A percentile compares a stretch with the other conserved stretches of the same genome.
These are phyloP conservation scores for Leptopilina clavipes DNA, from an alignment of 1,140 invertebrate species.

Conservation along the genomic window DNA sequence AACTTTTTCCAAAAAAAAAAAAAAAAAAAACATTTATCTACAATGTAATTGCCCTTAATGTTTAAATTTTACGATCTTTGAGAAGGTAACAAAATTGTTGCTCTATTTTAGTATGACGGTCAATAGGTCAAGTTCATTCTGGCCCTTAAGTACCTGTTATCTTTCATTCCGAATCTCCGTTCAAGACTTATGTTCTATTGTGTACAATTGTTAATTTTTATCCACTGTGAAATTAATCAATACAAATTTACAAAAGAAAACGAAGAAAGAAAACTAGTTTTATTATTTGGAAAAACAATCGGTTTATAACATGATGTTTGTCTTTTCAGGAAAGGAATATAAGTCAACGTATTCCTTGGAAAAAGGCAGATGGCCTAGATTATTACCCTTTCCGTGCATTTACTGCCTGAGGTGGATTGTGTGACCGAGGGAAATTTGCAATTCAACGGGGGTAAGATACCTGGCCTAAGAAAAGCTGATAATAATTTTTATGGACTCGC, in stretches of 20 bases:
- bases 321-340: conserved; percentile 9
- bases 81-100: conserved; percentile 16
- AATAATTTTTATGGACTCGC: conserved; percentile 9
- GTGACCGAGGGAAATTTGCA: conserved; percentile 15
- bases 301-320: neutral
- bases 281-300: no score
- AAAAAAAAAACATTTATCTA: neutral
- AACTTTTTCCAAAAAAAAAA: no score
- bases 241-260: neutral
- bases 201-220: no score
- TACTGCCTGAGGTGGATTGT: conserved; percentile 18
- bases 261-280: no score
- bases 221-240: no score
- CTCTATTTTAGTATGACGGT: neutral
- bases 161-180: neutral
- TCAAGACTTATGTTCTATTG: no score
- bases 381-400: conserved; percentile 11
- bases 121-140: conserved; percentile 10
- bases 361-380: conserved; percentile 18
- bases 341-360: neutral
- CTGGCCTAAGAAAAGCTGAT: neutral
- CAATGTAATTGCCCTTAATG: neutral
- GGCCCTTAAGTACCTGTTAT: neutral
- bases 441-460: neutral
- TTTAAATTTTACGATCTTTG: neutral